Conservation (phyloP, 1,140 invertebrate species). For the Nasonia longicornis region DNA sequence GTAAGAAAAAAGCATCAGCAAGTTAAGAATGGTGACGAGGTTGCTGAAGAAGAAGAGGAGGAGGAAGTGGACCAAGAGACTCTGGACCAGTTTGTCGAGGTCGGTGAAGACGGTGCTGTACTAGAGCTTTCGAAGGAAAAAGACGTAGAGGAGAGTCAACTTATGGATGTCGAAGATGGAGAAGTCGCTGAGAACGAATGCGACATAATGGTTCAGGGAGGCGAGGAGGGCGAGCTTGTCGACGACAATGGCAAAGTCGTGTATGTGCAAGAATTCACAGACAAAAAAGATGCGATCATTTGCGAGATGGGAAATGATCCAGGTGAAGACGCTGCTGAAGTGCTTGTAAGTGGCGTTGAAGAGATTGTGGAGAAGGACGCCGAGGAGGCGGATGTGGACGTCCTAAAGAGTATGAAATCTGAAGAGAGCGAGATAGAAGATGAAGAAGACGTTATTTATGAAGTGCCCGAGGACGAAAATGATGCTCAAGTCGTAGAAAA, state of each 20-base stretch:
- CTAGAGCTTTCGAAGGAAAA: not conserved
- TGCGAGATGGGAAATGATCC: not conserved
- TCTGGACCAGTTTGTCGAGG: not conserved
- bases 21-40: not conserved
- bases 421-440: conserved; percentile 1
- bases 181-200: too few species aligned
- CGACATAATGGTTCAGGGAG: too few species aligned
- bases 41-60: not conserved
- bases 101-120: not conserved
- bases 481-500: too few species aligned
- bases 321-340: not conserved
- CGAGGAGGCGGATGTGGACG: not conserved
- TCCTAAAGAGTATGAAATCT: not conserved
- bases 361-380: not conserved
- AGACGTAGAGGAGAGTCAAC: too few species aligned
- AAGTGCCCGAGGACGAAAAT: not conserved
- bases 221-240: too few species aligned
- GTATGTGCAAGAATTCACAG: too few species aligned
- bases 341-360: not conserved
- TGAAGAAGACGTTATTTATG: not conserved
- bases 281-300: conserved; percentile 25
- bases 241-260: too few species aligned
- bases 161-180: too few species aligned
- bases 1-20: conserved; percentile 50
- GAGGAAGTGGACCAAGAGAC: not conserved